Evolutionary conservation across 2,888 invertebrate genomes (phyloP).

Genomic region (Thelaira solivaga): DNA sequence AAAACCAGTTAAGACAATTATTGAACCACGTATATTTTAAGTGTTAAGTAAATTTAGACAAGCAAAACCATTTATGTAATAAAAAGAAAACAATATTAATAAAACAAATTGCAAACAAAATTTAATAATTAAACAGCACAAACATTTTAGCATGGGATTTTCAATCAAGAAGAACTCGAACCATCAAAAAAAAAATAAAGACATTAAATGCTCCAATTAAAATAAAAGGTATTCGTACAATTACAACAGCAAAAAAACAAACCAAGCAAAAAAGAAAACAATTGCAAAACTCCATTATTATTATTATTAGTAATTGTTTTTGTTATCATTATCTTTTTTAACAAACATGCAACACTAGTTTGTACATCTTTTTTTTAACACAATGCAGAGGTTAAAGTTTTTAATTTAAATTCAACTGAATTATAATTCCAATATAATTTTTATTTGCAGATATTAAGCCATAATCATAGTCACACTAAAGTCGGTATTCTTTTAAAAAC

Average conservation of each 20-base stretch:
- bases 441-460: too few species aligned
- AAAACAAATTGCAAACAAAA: background rate
- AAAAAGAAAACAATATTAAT: constrained; percentile 33
- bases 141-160: constrained; percentile 48
- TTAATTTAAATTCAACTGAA: too few species aligned
- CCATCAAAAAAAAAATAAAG: constrained; percentile 1
- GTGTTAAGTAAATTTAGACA: constrained; percentile 50
- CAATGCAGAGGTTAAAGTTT: too few species aligned
- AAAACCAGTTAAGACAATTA: constrained; percentile 37
- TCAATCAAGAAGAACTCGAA: constrained; percentile 1
- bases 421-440: too few species aligned
- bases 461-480: too few species aligned
- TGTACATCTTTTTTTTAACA: too few species aligned
- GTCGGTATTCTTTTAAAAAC: too few species aligned
- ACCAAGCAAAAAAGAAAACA: background rate
- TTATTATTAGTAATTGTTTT: too few species aligned
- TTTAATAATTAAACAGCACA: constrained; percentile 30
- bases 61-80: constrained; percentile 33
- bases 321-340: too few species aligned
- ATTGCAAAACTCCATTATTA: constrained; percentile 24
- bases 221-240: background rate
- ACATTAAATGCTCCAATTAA: constrained; percentile 25
- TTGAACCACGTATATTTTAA: constrained; percentile 44
- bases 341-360: too few species aligned
- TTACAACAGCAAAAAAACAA: background rate